Evolutionary conservation across 2,797 vertebrate species (phyloP), one percentile per base, ranked within the genome.

Genomic region (Rhodeus uyekii): DNA sequence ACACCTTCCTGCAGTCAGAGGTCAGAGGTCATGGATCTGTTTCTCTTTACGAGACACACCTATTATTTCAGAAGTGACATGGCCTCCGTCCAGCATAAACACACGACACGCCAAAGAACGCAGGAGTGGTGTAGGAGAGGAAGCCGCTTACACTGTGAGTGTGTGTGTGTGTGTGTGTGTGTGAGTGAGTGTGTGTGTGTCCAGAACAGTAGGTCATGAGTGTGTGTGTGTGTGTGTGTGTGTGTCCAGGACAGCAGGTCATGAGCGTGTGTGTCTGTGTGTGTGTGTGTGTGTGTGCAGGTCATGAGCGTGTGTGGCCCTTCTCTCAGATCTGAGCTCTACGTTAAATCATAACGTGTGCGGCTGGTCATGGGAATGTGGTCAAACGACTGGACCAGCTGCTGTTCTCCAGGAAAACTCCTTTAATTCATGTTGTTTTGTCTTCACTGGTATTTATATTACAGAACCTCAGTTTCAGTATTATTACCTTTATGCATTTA

Each of bases 331-430:
- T 18, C 55, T 27, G n/a, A 27, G 53, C 53, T 58, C 63, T 87
- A 58, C 67, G 82, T 88, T 90, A 85, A 90, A 91, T 89, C 88
- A 85, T 89, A 92, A 89, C 86, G 90, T 90, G 84, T 88, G 74
- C 86, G 71, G 87, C 74, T 65, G 89, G 86, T 90, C 92, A 90
- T 90, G 87, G 90, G 88, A 91, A 75, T 39, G 64, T 85, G 89
- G 90, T 80, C 89, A 87, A 87, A 87, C 27, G 82, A 18, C 79
- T 29, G 10, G 85, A 93, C 91, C 91, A 91, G 88, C 78, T 88
- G 87, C 46, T 48, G 46, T 88, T 91, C 90, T 91, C 90, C 90
- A 90, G 91, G 88, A 90, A 90, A 90, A 79, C 87, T 89, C 74
- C 90, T 71, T 60, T 3, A n/a, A n/a, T 29, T 3, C 55, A 46